Conservation (phyloP, 1,140 invertebrate species). For the Thaumetopoea pityocampa region DNA sequence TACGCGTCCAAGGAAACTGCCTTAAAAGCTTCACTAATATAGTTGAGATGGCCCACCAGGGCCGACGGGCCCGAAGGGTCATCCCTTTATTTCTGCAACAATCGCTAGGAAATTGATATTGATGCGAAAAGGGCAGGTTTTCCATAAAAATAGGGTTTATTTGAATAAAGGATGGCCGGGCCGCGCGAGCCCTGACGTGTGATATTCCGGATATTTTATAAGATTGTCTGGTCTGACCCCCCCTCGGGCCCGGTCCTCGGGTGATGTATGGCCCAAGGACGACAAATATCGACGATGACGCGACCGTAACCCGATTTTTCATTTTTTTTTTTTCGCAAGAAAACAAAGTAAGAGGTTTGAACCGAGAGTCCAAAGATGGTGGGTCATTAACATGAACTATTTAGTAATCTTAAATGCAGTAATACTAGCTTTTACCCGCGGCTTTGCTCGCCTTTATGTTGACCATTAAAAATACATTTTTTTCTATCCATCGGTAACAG, state of each 20-base stretch:
- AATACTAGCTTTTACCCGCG: too few relatives aligned
- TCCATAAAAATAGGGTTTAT: conserved; percentile 76
- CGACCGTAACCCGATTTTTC: conserved; percentile 18
- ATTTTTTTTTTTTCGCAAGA: too few relatives aligned
- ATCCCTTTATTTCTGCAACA: conserved; percentile 74
- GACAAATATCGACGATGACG: conserved; percentile 20
- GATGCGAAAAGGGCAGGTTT: conserved; percentile 72
- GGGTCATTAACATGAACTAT: too few relatives aligned
- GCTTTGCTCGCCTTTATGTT: too few relatives aligned
- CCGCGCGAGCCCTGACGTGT: conserved; percentile 46
- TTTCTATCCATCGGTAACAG: too few relatives aligned
- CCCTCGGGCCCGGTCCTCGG: conserved; percentile 17
- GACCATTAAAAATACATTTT: too few relatives aligned
- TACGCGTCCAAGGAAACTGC: conserved; percentile 22
- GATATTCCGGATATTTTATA: conserved; percentile 56
- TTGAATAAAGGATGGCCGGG: conserved; percentile 73
- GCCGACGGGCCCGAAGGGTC: conserved; percentile 65
- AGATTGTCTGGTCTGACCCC: conserved; percentile 45
- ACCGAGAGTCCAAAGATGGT: too few relatives aligned
- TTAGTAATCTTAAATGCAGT: too few relatives aligned
- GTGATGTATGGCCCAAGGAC: conserved; percentile 39
- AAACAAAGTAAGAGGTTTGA: too few relatives aligned
- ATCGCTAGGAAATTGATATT: conserved; percentile 74
- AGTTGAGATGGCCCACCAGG: conserved; percentile 59
- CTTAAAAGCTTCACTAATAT: conserved; percentile 62